Conservation (phyloP, 2,113 vertebrate species). For the Dicaeum eximium region DNA sequence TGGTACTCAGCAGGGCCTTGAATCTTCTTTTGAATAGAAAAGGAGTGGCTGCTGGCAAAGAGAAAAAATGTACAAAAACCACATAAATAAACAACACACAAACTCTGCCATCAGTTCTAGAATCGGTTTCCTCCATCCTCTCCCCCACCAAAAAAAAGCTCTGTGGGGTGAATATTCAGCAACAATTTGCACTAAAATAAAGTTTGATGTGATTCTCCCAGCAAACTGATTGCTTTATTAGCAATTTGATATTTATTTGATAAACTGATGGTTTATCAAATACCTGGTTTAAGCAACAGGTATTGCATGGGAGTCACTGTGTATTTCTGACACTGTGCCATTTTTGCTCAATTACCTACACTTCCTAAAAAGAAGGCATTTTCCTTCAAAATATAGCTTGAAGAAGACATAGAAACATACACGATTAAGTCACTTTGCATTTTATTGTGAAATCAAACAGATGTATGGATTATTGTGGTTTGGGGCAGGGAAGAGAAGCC, state of each 20-base stretch:
- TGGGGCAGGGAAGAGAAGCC: not conserved
- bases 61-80: not conserved
- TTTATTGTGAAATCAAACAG: not conserved
- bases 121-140: not conserved
- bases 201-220: not conserved
- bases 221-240: not conserved
- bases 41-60: not conserved
- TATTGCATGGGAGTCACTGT: not conserved
- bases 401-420: not conserved
- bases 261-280: not conserved
- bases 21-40: not conserved
- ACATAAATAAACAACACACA: not conserved
- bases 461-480: not conserved
- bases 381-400: not conserved
- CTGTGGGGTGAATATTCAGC: not conserved
- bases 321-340: not conserved
- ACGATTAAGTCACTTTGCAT: not conserved
- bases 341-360: not conserved
- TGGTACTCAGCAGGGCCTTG: not conserved
- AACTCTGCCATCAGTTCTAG: accelerated
- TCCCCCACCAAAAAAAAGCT: accelerated
- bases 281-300: not conserved
- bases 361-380: not conserved
- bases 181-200: not conserved
- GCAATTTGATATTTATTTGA: no score